Evolutionary conservation across 2,888 invertebrate genomes (phyloP).

Genomic region (Agrypnus murinus): DNA sequence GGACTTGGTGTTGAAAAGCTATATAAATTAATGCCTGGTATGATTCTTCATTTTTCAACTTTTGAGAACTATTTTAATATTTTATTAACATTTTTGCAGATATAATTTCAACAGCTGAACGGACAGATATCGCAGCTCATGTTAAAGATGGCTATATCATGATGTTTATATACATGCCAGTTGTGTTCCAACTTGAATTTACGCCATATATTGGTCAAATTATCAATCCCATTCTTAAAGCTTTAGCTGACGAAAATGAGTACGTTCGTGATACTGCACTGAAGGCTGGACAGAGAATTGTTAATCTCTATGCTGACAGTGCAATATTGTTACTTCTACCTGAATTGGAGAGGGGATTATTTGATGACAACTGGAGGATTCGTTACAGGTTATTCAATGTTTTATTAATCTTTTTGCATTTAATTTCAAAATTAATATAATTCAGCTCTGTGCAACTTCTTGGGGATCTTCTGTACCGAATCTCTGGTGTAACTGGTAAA

Average conservation of each 20-base stretch:
- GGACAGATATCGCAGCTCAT: conserved; percentile 94
- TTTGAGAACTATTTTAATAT: conserved; percentile 15
- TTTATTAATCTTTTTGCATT: not conserved
- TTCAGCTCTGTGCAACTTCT: conserved; percentile 92
- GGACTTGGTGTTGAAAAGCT: conserved; percentile 96
- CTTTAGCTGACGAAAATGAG: conserved; percentile 98
- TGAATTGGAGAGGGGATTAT: conserved; percentile 93
- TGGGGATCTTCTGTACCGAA: conserved; percentile 95
- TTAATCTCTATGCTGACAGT: conserved; percentile 95
- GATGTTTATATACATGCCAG: conserved; percentile 99
- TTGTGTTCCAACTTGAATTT: conserved; percentile 96
- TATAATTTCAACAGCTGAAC: conserved; percentile 94
- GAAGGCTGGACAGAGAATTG: conserved; percentile 96
- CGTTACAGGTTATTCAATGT: conserved; percentile 75
- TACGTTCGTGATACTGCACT: conserved; percentile 98
- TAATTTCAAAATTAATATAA: not conserved
- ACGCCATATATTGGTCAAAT: conserved; percentile 93
- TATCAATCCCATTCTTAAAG: conserved; percentile 97
- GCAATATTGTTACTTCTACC: conserved; percentile 95
- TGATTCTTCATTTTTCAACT: conserved; percentile 16
- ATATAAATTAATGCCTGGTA: conserved; percentile 95
- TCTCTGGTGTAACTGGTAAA: conserved; percentile 98
- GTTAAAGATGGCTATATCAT: conserved; percentile 99
- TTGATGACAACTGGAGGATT: conserved; percentile 99
- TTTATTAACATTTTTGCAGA: conserved; percentile 72